These are phyloP conservation scores for Pelodytes ibericus DNA, from an alignment of 2,797 vertebrate species.

Conservation along the genomic window DNA sequence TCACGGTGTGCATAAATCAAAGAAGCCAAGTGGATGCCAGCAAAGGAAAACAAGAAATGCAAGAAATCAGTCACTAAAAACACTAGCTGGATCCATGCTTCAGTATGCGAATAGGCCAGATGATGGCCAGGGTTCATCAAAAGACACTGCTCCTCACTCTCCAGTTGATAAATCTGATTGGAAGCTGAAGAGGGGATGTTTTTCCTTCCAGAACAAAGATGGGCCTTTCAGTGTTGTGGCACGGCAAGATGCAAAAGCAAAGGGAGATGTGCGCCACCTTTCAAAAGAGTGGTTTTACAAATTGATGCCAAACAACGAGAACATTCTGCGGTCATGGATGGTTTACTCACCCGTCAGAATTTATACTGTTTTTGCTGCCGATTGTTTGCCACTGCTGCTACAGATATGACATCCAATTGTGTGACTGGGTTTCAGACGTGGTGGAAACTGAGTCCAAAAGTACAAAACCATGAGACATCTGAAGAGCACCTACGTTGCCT, in stretches of 20 bases:
- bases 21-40: no score
- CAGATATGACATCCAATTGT: slow-evolving; percentile 7
- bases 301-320: not conserved
- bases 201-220: not conserved
- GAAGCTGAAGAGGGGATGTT: not conserved
- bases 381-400: slow-evolving; percentile 1
- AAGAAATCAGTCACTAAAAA: no score
- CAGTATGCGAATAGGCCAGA: no score
- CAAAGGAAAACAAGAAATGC: no score
- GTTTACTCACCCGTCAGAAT: not conserved
- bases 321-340: slow-evolving; percentile 12
- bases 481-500: slow-evolving; percentile 19
- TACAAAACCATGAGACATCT: slow-evolving; percentile 3
- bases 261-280: no score
- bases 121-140: no score
- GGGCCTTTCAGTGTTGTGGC: not conserved
- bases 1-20: no score
- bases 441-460: slow-evolving; percentile 17
- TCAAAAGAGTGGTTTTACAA: slow-evolving; percentile 11
- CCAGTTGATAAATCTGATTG: no score
- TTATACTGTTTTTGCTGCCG: not conserved
- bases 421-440: slow-evolving; percentile 14
- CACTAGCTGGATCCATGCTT: no score
- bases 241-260: not conserved
- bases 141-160: no score